A percentile compares a stretch with the other conserved stretches of the same genome.
phyloP scores from a whole-genome alignment of 2,888 invertebrate species.

The Eupithecia abbreviata region DNA sequence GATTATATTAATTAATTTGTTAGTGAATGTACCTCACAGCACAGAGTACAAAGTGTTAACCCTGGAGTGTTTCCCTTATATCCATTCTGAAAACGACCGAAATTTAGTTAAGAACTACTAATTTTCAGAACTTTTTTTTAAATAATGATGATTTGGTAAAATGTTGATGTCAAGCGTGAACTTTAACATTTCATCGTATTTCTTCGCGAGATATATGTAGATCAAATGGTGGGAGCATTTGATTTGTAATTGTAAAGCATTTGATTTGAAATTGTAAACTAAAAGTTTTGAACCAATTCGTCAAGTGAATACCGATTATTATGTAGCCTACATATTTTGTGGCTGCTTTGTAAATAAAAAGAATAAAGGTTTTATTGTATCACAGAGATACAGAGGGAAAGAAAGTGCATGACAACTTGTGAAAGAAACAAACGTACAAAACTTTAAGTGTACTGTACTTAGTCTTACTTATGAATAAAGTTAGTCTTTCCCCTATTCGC shows the following conservation, averaged over 20 bases:
- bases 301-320: background rate
- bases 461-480: background rate
- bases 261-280: background rate
- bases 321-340: background rate
- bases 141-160: background rate
- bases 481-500: background rate
- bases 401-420: constrained; percentile 1
- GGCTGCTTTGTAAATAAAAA: background rate
- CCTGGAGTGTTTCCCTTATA: constrained; percentile 7
- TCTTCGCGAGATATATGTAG: background rate
- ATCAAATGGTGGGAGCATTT: background rate
- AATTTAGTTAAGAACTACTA: background rate
- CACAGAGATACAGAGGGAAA: background rate
- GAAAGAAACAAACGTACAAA: background rate
- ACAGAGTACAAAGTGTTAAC: constrained; percentile 15
- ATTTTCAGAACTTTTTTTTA: background rate
- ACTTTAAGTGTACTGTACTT: background rate
- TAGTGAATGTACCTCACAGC: constrained; percentile 8
- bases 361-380: background rate
- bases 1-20: background rate
- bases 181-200: background rate
- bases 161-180: background rate
- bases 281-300: background rate
- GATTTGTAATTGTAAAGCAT: background rate
- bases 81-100: background rate